phyloP scores from a whole-genome alignment of 2,113 vertebrate species.

The Ascaphus truei region DNA sequence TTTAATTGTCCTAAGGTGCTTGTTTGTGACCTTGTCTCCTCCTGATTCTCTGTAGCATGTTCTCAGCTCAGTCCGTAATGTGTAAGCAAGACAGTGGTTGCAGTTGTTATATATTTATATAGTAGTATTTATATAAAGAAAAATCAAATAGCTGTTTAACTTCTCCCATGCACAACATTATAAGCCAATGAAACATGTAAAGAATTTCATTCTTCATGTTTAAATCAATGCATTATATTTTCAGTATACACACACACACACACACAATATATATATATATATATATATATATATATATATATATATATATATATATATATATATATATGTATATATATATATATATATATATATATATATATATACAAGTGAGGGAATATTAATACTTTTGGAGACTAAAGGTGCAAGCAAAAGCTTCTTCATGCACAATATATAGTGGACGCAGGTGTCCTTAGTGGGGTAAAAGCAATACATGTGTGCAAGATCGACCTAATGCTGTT shows the following conservation, averaged over 20 bases:
- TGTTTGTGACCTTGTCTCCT: conserved; percentile 76
- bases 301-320: neutral
- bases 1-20: conserved; percentile 74
- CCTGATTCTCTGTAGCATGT: conserved; percentile 66
- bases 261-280: neutral
- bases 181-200: neutral
- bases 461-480: conserved; percentile 52
- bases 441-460: conserved; percentile 49
- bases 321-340: neutral
- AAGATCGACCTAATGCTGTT: conserved; percentile 56
- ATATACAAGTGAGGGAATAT: neutral
- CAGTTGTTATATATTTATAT: conserved; percentile 58
- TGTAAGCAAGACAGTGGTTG: conserved; percentile 65
- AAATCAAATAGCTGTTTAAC: too few relatives aligned
- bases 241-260: too few relatives aligned
- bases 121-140: too few relatives aligned
- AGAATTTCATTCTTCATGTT: neutral
- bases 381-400: conserved; percentile 20
- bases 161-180: too few relatives aligned
- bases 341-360: neutral
- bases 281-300: neutral
- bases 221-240: too few relatives aligned
- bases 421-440: conserved; percentile 44
- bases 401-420: conserved; percentile 35
- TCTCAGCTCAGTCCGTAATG: conserved; percentile 67